Conservation (phyloP, 2,113 vertebrate genomes). For the Struthio camelus region DNA sequence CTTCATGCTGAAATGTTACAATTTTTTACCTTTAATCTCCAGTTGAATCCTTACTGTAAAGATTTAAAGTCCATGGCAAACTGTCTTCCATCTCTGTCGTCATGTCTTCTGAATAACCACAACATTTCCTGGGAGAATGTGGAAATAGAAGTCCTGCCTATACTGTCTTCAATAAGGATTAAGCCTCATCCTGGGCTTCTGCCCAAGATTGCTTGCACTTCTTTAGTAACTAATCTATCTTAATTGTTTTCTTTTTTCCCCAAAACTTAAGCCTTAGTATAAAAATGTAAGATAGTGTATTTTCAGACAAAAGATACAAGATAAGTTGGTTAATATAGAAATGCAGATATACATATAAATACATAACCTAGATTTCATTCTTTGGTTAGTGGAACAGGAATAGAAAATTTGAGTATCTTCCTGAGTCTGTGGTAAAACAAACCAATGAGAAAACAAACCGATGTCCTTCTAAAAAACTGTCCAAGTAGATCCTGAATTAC, state of each 20-base stretch:
- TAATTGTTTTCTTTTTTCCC: neutral
- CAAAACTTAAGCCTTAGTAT: neutral
- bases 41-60: neutral
- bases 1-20: neutral
- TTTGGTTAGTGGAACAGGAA: neutral
- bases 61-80: neutral
- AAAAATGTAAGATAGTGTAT: neutral
- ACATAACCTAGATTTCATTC: neutral
- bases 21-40: neutral
- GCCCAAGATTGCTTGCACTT: neutral
- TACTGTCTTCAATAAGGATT: neutral
- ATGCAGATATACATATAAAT: neutral
- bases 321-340: neutral
- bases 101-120: neutral
- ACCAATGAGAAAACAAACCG: neutral
- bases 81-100: neutral
- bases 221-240: neutral
- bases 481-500: neutral
- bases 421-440: neutral
- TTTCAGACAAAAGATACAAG: neutral
- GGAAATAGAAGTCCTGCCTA: neutral
- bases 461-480: neutral
- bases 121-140: neutral
- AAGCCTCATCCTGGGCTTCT: neutral
- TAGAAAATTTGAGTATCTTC: neutral